Evolutionary conservation across 1,140 invertebrate species (phyloP).

Genomic region (Doryteuthis pealeii): DNA sequence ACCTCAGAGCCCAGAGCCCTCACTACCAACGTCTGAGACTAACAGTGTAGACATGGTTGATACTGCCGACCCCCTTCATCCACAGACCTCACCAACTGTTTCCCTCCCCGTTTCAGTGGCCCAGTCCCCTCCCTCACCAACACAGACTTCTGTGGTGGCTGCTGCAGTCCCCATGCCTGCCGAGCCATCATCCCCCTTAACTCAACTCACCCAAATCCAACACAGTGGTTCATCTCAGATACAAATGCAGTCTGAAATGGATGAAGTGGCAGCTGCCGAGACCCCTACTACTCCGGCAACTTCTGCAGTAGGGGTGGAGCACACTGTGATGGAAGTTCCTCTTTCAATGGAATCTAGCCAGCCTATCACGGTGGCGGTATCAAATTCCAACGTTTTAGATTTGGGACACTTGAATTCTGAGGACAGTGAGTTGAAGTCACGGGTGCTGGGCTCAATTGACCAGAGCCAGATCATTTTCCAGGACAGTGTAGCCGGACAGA

Average conservation of each 20-base stretch:
- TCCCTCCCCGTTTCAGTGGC: neutral
- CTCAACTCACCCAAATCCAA: neutral
- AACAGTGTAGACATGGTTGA: too few species aligned
- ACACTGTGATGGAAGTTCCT: neutral
- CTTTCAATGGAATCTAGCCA: neutral
- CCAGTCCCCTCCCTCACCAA: conserved; percentile 18
- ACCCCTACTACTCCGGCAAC: too few species aligned
- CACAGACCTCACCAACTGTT: conserved; percentile 3
- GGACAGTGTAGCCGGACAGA: neutral
- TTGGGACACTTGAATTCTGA: conserved; percentile 1
- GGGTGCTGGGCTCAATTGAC: neutral
- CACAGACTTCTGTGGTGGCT: neutral
- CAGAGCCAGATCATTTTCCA: conserved; percentile 7
- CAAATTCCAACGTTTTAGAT: neutral
- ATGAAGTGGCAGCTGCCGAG: too few species aligned
- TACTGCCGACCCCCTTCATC: neutral
- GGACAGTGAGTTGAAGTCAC: neutral
- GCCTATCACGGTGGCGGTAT: neutral
- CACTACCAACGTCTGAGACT: too few species aligned
- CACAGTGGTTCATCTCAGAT: neutral
- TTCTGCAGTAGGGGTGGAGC: neutral
- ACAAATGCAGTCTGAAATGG: neutral
- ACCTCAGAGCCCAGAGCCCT: too few species aligned
- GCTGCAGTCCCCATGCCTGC: neutral
- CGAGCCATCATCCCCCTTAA: neutral